Evolutionary conservation across 2,888 invertebrate genomes (phyloP).

Genomic region (Hypomecis atomaria): DNA sequence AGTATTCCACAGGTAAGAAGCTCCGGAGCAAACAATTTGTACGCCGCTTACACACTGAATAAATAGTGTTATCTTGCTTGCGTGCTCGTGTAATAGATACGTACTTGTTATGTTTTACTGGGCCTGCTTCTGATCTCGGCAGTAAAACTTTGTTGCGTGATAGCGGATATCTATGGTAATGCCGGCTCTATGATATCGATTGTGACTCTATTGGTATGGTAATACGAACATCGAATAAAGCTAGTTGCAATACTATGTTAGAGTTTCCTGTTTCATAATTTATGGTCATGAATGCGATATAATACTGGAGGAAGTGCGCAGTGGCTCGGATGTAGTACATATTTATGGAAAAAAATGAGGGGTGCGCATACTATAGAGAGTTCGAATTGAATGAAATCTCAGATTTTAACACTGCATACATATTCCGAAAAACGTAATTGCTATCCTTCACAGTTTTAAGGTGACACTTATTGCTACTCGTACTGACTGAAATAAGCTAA

Average conservation of each 20-base stretch:
- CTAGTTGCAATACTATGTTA: constrained; percentile 9
- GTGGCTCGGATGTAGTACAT: not conserved
- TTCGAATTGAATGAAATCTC: too few relatives aligned
- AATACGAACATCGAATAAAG: constrained; percentile 18
- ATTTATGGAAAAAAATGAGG: too few relatives aligned
- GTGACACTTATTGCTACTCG: too few relatives aligned
- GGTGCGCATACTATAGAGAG: too few relatives aligned
- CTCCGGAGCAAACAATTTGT: constrained; percentile 78
- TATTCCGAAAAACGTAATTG: too few relatives aligned
- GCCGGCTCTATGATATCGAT: constrained; percentile 27
- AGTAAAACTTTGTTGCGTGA: constrained; percentile 37
- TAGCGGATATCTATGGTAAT: constrained; percentile 34
- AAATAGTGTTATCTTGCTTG: constrained; percentile 71
- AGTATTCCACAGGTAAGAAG: constrained; percentile 67
- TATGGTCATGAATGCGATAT: not conserved
- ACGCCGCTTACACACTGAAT: constrained; percentile 74
- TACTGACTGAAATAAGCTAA: too few relatives aligned
- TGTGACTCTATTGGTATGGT: constrained; percentile 19
- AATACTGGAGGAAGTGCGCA: not conserved
- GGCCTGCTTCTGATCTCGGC: constrained; percentile 49
- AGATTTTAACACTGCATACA: too few relatives aligned
- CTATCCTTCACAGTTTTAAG: too few relatives aligned
- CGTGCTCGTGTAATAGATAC: constrained; percentile 61
- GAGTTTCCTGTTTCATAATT: constrained; percentile 9
- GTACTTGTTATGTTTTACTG: constrained; percentile 58